Evolutionary conservation across 2,888 invertebrate species (phyloP), one percentile per base, ranked within the genome.

Genomic region (Xylocampa areola): DNA sequence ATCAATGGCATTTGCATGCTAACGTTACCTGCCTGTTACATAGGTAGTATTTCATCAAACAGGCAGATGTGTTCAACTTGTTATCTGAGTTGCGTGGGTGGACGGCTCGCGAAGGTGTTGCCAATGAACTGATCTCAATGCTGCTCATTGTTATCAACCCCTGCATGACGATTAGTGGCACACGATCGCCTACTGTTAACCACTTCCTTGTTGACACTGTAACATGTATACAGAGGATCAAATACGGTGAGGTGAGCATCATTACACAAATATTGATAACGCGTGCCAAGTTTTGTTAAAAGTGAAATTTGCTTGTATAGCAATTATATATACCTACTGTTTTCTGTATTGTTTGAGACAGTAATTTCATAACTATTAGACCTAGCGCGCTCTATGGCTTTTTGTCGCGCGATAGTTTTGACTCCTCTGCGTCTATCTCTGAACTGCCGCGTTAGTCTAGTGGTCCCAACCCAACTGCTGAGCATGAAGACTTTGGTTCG

Each of bases 21-120:
- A 35, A 70, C 69, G 52, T 49, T 78, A 75, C 74, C 75, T 79
- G 82, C 80, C 79, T 79, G 81, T 77, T 80, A 81, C 78, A 59
- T 63, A 55, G 60, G 68, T 76, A 76, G 69, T 83, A 83, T 81
- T 77, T 83, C 86, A 88, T 88, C 88, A 80, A 81, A 86, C 73
- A 82, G 89, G 92, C 92, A 92, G 92, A 91, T 92, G 92, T 90
- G 69, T 85, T 84, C 83, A 89, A 90, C 91, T 91, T 92, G 91
- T 91, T 93, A 92, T 92, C 92, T 78, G 68, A 73, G 50, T 74
- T 87, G 90, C 91, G 92, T 91, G 91, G 91, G 92, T 88, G 88
- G 90, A 88, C 83, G 79, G 79, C 81, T 77, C 58, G 54, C 77
- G 81, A 80, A 84, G 79, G 78, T 82, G 88, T 88, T 86, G 88